Percentiles rank a stretch among this genome's conserved stretches.
phyloP scores from a whole-genome alignment of 2,113 vertebrate genomes.

The Colinus virginianus region DNA sequence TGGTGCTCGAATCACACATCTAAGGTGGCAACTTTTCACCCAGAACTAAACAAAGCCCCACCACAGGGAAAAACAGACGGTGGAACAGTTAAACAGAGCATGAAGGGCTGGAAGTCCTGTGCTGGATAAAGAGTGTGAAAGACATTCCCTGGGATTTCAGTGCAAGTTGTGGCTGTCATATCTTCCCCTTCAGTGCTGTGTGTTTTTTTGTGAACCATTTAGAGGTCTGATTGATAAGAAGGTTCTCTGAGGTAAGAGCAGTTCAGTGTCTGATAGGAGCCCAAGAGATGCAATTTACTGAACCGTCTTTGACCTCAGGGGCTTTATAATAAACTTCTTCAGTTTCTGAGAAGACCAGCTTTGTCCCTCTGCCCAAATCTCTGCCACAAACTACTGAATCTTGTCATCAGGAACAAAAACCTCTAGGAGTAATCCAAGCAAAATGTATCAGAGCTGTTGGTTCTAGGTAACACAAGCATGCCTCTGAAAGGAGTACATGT shows the following conservation, averaged over 20 bases:
- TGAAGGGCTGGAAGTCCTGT: not conserved
- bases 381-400: not conserved
- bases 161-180: not conserved
- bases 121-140: not conserved
- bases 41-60: constrained; percentile 10
- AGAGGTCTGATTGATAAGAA: not conserved
- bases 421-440: not conserved
- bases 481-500: not conserved
- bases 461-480: not conserved
- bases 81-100: not conserved
- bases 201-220: not conserved
- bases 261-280: fast-evolving
- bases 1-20: not conserved
- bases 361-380: not conserved
- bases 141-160: not conserved
- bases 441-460: not conserved
- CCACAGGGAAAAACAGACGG: not conserved
- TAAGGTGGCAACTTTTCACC: constrained; percentile 18
- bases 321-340: not conserved
- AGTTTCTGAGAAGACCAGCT: not conserved
- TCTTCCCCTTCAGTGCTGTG: not conserved
- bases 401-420: not conserved
- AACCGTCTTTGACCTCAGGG: not conserved
- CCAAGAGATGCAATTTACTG: not conserved
- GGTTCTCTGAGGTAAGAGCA: not conserved